These are phyloP conservation scores for Spermophilus dauricus DNA, from an alignment of 2,113 vertebrate species.

Conservation along the genomic window DNA sequence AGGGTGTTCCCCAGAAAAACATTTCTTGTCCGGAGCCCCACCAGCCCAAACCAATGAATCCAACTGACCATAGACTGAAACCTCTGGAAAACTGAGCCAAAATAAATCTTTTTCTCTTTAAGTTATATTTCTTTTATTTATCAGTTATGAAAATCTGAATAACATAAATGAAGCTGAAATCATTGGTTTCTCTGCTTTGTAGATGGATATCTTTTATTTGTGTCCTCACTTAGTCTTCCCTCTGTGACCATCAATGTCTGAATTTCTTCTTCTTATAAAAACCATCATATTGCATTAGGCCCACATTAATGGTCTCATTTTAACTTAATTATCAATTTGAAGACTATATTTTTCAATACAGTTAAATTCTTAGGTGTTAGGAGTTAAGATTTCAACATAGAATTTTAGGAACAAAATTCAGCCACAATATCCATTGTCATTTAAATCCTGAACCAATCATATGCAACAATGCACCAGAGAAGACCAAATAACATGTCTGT, in stretches of 20 bases:
- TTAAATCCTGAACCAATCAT: background rate
- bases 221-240: background rate
- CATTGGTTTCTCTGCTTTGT: background rate
- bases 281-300: background rate
- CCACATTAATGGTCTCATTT: background rate
- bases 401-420: background rate
- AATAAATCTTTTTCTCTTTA: background rate
- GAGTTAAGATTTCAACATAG: background rate
- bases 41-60: background rate
- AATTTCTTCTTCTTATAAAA: background rate
- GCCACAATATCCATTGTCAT: rapidly evolving
- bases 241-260: background rate
- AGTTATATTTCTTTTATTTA: background rate
- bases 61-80: no score
- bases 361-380: background rate
- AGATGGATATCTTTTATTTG: rapidly evolving
- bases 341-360: background rate
- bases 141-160: background rate
- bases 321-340: background rate
- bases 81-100: no score
- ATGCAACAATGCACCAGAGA: background rate
- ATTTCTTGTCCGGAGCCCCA: background rate
- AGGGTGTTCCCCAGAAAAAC: background rate
- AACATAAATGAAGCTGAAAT: background rate
- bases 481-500: background rate